Conservation (phyloP, 2,797 vertebrate species). For the Phrynocephalus vlangalii region DNA sequence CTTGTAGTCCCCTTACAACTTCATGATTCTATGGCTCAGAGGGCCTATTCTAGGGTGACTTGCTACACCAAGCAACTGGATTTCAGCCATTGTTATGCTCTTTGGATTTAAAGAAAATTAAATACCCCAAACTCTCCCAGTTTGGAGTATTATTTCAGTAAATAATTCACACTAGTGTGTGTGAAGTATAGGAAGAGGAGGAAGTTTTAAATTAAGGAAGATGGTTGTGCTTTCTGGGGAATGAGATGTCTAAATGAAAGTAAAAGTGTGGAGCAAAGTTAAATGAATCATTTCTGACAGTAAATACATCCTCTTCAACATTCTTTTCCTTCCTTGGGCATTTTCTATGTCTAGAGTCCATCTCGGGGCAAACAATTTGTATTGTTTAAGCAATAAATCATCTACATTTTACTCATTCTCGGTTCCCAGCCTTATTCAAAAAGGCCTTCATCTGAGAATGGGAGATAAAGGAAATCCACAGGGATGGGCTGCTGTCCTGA, state of each 20-base stretch:
- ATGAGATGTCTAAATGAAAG: slow-evolving; percentile 35
- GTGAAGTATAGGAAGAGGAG: not conserved
- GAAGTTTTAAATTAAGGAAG: slow-evolving; percentile 1
- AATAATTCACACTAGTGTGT: not conserved
- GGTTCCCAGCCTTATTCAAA: slow-evolving; percentile 48
- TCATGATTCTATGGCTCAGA: too few species aligned
- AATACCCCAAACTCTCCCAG: too few species aligned
- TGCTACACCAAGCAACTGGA: too few species aligned
- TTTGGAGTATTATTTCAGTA: too few species aligned
- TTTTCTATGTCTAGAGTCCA: slow-evolving; percentile 51
- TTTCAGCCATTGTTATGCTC: too few species aligned
- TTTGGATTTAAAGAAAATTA: too few species aligned
- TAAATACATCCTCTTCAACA: slow-evolving; percentile 25
- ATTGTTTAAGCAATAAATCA: slow-evolving; percentile 45
- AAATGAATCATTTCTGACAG: slow-evolving; percentile 35
- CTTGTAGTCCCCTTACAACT: too few species aligned
- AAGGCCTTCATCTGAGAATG: slow-evolving; percentile 50
- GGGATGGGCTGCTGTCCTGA: slow-evolving; percentile 53
- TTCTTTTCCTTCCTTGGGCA: slow-evolving; percentile 33
- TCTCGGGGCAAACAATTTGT: slow-evolving; percentile 48
- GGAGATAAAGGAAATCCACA: slow-evolving; percentile 49
- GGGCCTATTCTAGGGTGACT: too few species aligned
- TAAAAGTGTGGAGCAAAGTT: slow-evolving; percentile 15
- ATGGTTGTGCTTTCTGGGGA: slow-evolving; percentile 14
- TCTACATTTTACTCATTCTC: slow-evolving; percentile 51